Percentiles rank a stretch among this genome's conserved stretches.
Evolutionary conservation across 2,113 vertebrate genomes (phyloP).

Genomic region (Muscicapa adusta): DNA sequence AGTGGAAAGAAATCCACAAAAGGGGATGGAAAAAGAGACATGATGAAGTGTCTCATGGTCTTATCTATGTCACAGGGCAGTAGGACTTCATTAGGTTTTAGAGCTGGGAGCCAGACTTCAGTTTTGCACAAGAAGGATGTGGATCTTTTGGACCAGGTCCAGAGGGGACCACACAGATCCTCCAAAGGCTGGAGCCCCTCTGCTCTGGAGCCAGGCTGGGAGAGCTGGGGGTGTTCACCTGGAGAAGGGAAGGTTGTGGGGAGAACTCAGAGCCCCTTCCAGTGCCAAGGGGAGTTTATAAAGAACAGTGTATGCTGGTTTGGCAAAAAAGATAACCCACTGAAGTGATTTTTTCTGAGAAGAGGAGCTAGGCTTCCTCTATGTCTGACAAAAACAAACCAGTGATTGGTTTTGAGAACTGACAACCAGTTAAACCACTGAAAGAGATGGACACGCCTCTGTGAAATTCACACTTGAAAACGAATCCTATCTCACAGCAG

Average conservation of each 20-base stretch:
- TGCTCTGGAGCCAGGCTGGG: neutral
- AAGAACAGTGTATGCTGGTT: too few species aligned
- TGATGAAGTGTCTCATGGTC: neutral
- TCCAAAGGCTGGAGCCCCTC: accelerated
- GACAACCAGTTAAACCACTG: too few species aligned
- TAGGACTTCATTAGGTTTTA: neutral
- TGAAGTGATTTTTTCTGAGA: too few species aligned
- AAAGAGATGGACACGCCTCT: too few species aligned
- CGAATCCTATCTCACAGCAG: too few species aligned
- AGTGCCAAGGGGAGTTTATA: neutral
- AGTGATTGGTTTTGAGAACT: too few species aligned
- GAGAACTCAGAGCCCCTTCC: neutral
- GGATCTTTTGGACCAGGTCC: neutral
- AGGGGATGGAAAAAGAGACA: neutral
- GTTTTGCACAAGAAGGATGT: neutral
- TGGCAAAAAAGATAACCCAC: too few species aligned
- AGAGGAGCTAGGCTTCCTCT: too few species aligned
- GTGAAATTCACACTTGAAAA: too few species aligned
- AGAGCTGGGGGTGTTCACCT: neutral
- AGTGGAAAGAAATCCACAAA: neutral
- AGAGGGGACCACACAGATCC: neutral
- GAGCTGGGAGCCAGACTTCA: neutral
- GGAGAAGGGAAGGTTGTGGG: accelerated
- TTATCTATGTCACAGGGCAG: too few species aligned
- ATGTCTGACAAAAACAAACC: too few species aligned